A percentile compares a stretch with the other conserved stretches of the same genome.
These are phyloP conservation scores for Zoroaster sp. DNA, from an alignment of 53 echinoderm and acorn worm genomes.

Conservation along the genomic window DNA sequence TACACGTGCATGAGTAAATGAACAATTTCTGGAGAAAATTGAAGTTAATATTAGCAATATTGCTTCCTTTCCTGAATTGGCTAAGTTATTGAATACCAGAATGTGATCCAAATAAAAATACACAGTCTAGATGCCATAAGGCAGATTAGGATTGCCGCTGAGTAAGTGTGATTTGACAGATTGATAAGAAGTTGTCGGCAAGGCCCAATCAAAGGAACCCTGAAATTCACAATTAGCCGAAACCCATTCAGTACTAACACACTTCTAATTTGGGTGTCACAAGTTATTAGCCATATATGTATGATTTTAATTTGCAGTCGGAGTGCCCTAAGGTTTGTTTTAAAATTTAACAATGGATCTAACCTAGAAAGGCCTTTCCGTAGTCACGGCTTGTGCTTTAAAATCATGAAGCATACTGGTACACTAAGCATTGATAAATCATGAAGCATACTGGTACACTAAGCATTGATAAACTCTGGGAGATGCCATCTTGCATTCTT, in stretches of 20 bases:
- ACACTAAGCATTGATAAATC: no score
- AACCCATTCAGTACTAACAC: neutral
- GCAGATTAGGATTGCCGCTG: constrained; percentile 10
- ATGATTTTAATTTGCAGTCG: constrained; percentile 38
- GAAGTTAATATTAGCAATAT: no score
- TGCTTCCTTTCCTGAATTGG: neutral
- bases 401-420: no score
- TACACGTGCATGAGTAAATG: no score
- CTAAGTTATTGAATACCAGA: neutral
- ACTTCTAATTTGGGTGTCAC: constrained; percentile 40
- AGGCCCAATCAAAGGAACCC: constrained; percentile 20
- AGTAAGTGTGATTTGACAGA: constrained; percentile 23
- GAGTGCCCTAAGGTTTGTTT: neutral
- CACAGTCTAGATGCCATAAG: neutral
- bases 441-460: no score
- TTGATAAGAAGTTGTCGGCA: constrained; percentile 1
- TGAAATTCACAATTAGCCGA: neutral
- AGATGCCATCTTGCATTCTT: no score
- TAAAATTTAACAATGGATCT: no score
- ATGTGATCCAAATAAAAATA: neutral
- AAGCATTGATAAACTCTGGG: no score
- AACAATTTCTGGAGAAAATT: no score
- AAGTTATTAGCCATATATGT: constrained; percentile 33
- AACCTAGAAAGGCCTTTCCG: no score
- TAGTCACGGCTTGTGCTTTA: no score